phyloP scores from a whole-genome alignment of 2,888 invertebrate genomes.

The Germaria angustata region DNA sequence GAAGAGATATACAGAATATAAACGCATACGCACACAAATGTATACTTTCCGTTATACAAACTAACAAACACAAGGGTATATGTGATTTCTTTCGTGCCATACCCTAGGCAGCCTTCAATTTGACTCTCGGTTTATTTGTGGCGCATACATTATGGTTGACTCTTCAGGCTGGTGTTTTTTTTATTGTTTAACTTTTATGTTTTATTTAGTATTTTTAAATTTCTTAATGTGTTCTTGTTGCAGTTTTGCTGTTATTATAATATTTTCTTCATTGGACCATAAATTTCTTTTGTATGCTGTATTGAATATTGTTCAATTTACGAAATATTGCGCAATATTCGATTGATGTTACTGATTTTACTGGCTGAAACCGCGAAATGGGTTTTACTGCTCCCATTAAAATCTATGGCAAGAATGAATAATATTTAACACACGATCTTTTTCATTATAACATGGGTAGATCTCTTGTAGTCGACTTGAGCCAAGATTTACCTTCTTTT shows the following conservation, averaged over 20 bases:
- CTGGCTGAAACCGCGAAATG: no score
- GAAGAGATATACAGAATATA: background rate
- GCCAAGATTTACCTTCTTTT: background rate
- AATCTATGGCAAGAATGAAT: no score
- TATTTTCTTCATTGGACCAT: background rate
- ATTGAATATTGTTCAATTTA: no score
- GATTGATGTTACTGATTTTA: no score
- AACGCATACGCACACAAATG: background rate
- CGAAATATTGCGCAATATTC: no score
- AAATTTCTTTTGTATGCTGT: background rate
- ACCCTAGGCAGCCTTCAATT: constrained; percentile 38
- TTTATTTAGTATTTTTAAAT: constrained; percentile 6
- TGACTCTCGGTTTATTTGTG: constrained; percentile 41
- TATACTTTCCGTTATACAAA: background rate
- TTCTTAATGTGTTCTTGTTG: constrained; percentile 14
- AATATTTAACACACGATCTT: no score
- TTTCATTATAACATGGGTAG: no score
- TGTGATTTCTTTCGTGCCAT: constrained; percentile 49
- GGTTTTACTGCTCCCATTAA: no score
- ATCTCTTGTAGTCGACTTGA: background rate
- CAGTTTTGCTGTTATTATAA: constrained; percentile 6
- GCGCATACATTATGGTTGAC: constrained; percentile 35
- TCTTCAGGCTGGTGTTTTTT: constrained; percentile 37
- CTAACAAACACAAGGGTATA: constrained; percentile 25
- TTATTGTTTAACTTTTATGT: constrained; percentile 17